phyloP scores from a whole-genome alignment of 35 echinoderm and acorn worm genomes.

The Strongylocentrotus purpuratus region DNA sequence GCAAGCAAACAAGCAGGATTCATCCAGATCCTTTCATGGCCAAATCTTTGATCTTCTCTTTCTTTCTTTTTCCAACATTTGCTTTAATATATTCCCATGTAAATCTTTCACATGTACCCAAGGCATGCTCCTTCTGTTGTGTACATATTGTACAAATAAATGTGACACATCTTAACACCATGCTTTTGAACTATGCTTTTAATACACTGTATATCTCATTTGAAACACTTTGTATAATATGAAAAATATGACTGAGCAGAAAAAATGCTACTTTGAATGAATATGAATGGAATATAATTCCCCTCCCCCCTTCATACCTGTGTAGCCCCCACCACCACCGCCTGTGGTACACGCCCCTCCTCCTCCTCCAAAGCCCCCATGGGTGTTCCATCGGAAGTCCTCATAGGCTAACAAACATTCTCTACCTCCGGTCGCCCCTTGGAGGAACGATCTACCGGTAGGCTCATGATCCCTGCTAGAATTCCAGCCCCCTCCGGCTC shows the following conservation, averaged over 20 bases:
- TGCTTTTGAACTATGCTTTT: not conserved
- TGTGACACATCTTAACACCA: not conserved
- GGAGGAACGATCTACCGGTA: constrained; percentile 69
- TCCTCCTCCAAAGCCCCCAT: constrained; percentile 95
- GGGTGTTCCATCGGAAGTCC: constrained; percentile 69
- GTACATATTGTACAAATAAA: no score
- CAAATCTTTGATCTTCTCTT: no score
- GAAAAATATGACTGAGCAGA: no score
- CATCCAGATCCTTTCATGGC: no score
- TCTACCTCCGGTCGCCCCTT: constrained; percentile 69
- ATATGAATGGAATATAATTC: no score
- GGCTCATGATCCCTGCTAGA: constrained; percentile 15
- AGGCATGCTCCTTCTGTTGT: not conserved
- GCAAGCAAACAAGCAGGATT: no score
- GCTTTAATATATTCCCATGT: not conserved
- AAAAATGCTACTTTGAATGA: no score
- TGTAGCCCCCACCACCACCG: constrained; percentile 89
- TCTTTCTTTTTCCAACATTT: not conserved
- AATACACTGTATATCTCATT: no score
- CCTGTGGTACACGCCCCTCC: constrained; percentile 86
- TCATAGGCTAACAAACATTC: constrained; percentile 57
- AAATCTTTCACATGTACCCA: not conserved
- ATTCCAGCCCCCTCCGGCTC: constrained; percentile 84
- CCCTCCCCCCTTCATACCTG: constrained; percentile 50
- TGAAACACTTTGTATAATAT: no score